Conservation (phyloP, 2,113 vertebrate genomes). For the Gymnarchus niloticus region DNA sequence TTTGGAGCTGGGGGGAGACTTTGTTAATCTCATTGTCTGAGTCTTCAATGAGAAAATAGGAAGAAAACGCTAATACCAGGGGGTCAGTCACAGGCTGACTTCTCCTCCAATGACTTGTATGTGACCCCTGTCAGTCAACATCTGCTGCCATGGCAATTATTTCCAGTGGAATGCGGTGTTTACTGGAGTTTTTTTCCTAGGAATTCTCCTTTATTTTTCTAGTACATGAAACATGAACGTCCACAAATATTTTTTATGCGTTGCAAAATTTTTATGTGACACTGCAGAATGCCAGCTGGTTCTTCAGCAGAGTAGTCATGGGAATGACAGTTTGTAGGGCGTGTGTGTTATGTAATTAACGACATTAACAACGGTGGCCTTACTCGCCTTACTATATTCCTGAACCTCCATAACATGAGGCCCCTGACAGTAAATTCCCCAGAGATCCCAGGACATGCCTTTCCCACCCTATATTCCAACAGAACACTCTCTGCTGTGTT, state of each 20-base stretch:
- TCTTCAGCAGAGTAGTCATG: not conserved
- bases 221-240: too few relatives aligned
- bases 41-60: slow-evolving; percentile 51
- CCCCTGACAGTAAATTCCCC: not conserved
- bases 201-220: not conserved
- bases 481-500: not conserved
- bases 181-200: not conserved
- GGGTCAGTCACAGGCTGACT: slow-evolving; percentile 61
- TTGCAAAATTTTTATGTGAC: not conserved
- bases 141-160: slow-evolving; percentile 69
- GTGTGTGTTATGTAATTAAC: not conserved
- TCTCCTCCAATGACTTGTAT: slow-evolving; percentile 62
- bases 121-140: slow-evolving; percentile 71
- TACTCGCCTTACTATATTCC: not conserved
- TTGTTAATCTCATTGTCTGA: slow-evolving; percentile 45
- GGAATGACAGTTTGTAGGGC: not conserved
- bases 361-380: not conserved
- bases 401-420: not conserved
- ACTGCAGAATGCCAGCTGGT: not conserved
- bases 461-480: not conserved
- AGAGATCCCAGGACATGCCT: not conserved
- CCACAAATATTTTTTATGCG: too few relatives aligned
- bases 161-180: slow-evolving; percentile 17
- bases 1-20: slow-evolving; percentile 33
- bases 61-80: slow-evolving; percentile 74